Evolutionary conservation across 2,797 vertebrate species (phyloP).

Genomic region (Decapterus maruadsi): DNA sequence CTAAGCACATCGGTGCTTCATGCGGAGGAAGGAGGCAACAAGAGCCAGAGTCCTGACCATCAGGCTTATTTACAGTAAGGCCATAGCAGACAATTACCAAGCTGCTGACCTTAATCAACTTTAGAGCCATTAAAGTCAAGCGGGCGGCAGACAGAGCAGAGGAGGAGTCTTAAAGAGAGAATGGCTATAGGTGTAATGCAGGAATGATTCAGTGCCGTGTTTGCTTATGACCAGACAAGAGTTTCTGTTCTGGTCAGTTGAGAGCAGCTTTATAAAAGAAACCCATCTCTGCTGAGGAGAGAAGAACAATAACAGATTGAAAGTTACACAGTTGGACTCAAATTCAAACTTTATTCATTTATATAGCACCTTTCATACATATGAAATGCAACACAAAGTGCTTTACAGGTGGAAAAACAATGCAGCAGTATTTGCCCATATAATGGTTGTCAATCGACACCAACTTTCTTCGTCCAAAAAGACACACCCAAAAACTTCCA

Average conservation of each 20-base stretch:
- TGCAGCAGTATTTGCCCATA: no score
- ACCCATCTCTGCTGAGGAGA: background rate
- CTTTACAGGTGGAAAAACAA: no score
- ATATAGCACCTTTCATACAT: no score
- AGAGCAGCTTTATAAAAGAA: slow-evolving; percentile 8
- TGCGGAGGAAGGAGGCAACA: slow-evolving; percentile 50
- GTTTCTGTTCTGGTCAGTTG: slow-evolving; percentile 5
- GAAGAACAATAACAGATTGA: background rate
- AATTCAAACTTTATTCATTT: no score
- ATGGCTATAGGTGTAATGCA: slow-evolving; percentile 48
- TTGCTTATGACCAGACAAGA: slow-evolving; percentile 41
- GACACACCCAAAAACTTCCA: no score
- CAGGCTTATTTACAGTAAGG: slow-evolving; percentile 73
- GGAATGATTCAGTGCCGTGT: slow-evolving; percentile 45
- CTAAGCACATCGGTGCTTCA: slow-evolving; percentile 63
- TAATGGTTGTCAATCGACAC: no score
- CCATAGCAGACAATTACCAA: slow-evolving; percentile 56
- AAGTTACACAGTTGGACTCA: background rate
- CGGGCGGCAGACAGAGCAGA: slow-evolving; percentile 57
- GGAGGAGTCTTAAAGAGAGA: slow-evolving; percentile 43
- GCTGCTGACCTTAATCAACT: slow-evolving; percentile 71
- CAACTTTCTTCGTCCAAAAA: no score
- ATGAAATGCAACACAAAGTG: no score
- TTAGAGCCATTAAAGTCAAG: slow-evolving; percentile 65
- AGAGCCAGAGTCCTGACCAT: slow-evolving; percentile 37